phyloP scores from a whole-genome alignment of 2,888 invertebrate species.

The Alentia gelatinosa region DNA sequence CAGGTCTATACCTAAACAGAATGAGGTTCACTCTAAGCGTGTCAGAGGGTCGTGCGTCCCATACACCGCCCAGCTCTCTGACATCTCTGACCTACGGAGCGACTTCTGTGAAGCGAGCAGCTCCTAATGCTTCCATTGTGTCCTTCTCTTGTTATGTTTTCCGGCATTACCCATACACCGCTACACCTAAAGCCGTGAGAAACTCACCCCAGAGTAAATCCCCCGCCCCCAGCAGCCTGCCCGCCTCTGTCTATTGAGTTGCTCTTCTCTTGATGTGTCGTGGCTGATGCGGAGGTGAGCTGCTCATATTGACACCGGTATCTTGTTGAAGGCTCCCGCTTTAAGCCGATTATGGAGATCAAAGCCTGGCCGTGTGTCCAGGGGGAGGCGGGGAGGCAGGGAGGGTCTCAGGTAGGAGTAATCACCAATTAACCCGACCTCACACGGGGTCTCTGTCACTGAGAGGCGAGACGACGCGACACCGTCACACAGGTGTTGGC shows the following conservation, averaged over 20 bases:
- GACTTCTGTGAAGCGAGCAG: too few species aligned
- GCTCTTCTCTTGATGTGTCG: conserved; percentile 1
- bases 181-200: not conserved
- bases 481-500: not conserved
- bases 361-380: not conserved
- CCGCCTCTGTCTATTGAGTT: too few species aligned
- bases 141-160: not conserved
- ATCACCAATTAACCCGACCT: not conserved
- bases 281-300: not conserved
- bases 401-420: not conserved
- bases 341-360: not conserved
- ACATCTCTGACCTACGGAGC: too few species aligned
- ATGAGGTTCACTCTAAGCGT: too few species aligned
- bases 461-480: not conserved
- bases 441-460: not conserved
- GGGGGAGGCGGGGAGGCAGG: too few species aligned
- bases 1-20: too few species aligned
- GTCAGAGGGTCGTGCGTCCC: too few species aligned
- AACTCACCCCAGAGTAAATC: not conserved
- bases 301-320: not conserved
- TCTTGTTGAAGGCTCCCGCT: not conserved
- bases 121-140: not conserved
- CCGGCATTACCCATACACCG: not conserved
- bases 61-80: too few species aligned
- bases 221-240: too few species aligned